Evolutionary conservation across 2,113 vertebrate species (phyloP).

Genomic region (Halichoerus grypus): DNA sequence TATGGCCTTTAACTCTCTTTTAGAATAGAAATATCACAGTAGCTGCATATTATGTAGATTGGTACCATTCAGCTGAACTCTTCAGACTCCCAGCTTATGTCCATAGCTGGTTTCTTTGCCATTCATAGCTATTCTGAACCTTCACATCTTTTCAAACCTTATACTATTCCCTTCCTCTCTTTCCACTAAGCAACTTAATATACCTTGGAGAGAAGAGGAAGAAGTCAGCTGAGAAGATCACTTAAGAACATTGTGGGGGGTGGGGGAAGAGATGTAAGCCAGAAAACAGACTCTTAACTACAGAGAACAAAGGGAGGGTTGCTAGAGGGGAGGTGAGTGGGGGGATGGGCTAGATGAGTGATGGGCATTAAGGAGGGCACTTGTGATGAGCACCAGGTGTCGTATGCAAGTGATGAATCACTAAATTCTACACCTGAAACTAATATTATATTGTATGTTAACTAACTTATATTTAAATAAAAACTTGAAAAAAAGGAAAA

Average conservation of each 20-base stretch:
- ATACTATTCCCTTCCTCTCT: neutral
- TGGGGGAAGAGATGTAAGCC: neutral
- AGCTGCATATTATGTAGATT: neutral
- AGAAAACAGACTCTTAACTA: neutral
- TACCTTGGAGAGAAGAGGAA: neutral
- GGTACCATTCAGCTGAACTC: neutral
- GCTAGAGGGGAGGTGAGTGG: neutral
- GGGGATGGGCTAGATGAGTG: neutral
- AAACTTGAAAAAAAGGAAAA: neutral
- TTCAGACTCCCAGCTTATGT: neutral
- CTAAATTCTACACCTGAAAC: neutral
- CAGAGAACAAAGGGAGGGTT: neutral
- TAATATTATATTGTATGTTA: neutral
- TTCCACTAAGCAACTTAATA: neutral
- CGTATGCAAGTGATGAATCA: neutral
- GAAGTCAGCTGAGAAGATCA: neutral
- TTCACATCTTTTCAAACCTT: neutral
- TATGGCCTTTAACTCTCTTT: conserved; percentile 8
- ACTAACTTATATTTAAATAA: neutral
- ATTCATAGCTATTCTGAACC: neutral
- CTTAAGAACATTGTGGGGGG: neutral
- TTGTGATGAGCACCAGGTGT: neutral
- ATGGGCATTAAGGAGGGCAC: neutral
- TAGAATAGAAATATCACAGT: neutral
- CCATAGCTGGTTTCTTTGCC: neutral